Percentiles rank a stretch among this genome's conserved stretches.
phyloP scores from a whole-genome alignment of 1,140 invertebrate species.

The Meloidogyne exigua region DNA sequence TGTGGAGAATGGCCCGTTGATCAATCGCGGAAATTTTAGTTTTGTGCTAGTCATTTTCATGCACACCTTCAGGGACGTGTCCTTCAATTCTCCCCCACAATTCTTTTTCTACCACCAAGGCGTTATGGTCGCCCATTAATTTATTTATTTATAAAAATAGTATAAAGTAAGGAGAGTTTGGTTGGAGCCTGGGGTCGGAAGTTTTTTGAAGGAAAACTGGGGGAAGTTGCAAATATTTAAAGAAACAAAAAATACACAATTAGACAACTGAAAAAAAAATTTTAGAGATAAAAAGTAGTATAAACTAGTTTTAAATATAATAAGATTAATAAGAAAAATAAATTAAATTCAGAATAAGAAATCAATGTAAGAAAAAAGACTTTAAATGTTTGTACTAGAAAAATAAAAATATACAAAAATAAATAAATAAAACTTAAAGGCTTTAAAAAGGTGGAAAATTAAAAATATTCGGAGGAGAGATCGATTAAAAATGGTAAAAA shows the following conservation, averaged over 20 bases:
- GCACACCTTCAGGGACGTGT: constrained; percentile 1
- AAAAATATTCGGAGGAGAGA: not conserved
- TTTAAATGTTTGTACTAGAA: too few relatives aligned
- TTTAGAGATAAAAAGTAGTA: not conserved
- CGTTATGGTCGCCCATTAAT: constrained; percentile 22
- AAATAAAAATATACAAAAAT: too few relatives aligned
- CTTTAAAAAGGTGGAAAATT: not conserved
- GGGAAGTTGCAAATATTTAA: constrained; percentile 12
- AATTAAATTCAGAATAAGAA: not conserved
- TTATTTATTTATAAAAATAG: constrained; percentile 18
- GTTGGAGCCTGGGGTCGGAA: not conserved
- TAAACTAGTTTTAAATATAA: not conserved
- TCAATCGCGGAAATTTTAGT: not conserved
- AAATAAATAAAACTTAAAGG: too few relatives aligned
- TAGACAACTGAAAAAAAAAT: not conserved
- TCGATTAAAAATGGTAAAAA: not conserved
- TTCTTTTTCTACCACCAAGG: not conserved
- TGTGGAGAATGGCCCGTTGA: not conserved
- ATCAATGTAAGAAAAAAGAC: not conserved
- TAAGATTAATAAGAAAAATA: not conserved
- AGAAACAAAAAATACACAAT: not conserved
- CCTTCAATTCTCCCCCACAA: not conserved
- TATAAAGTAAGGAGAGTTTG: not conserved
- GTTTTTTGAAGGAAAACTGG: not conserved
- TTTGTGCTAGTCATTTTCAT: not conserved